Percentiles rank a stretch among this genome's conserved stretches.
Evolutionary conservation across 2,797 vertebrate species (phyloP).

Genomic region (Vireo griseus): DNA sequence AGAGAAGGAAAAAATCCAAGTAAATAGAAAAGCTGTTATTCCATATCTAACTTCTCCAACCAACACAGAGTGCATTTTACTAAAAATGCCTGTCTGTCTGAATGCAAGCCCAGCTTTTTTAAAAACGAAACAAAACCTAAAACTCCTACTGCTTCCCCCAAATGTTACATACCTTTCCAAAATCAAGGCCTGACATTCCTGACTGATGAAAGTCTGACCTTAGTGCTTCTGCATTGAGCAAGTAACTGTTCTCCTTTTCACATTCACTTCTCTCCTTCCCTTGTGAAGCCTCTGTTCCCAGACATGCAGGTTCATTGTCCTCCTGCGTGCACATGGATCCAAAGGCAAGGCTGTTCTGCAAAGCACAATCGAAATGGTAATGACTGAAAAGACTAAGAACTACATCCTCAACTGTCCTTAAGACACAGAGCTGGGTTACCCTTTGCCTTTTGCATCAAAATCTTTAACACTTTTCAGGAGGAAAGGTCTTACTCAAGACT

Average conservation of each 20-base stretch:
- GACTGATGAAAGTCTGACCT: slow-evolving; percentile 80
- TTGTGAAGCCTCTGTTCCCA: slow-evolving; percentile 38
- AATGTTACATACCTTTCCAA: slow-evolving; percentile 72
- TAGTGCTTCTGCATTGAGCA: slow-evolving; percentile 80
- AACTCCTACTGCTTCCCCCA: background rate
- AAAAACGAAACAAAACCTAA: background rate
- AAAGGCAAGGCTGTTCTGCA: slow-evolving; percentile 47
- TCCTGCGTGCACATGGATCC: background rate
- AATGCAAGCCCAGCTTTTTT: background rate
- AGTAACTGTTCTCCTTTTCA: slow-evolving; percentile 72
- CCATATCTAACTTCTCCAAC: background rate
- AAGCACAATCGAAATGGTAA: background rate
- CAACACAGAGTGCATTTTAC: background rate
- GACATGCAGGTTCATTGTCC: slow-evolving; percentile 10
- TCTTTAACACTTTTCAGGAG: background rate
- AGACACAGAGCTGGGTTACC: background rate
- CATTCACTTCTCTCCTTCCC: slow-evolving; percentile 16
- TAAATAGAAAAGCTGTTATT: background rate
- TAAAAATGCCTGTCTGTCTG: background rate
- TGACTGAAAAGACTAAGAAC: background rate
- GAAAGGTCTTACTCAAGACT: background rate
- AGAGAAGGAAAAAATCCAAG: background rate
- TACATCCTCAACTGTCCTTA: background rate
- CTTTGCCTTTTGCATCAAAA: background rate
- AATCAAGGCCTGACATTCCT: slow-evolving; percentile 64